Evolutionary conservation across 92 coral and sea anemone species (phyloP).

Genomic region (Bergia puertoricense): DNA sequence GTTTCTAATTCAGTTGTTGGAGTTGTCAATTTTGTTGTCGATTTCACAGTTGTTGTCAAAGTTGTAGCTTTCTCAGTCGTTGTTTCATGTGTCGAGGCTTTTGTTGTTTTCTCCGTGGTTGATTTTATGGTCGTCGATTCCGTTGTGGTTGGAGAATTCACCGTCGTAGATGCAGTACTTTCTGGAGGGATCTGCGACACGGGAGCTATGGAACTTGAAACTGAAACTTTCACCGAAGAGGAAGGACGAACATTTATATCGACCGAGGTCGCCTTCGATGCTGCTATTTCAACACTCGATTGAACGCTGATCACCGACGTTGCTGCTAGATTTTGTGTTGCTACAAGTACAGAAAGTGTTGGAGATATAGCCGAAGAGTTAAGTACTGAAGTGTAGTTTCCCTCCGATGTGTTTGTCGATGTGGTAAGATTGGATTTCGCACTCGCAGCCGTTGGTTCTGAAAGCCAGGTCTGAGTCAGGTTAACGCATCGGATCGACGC

Average conservation of each 20-base stretch:
- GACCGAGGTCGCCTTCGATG: background rate
- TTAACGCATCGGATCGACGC: slow-evolving; percentile 60
- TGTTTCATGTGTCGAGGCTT: slow-evolving; percentile 31
- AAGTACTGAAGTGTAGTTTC: background rate
- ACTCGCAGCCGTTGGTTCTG: slow-evolving; percentile 38
- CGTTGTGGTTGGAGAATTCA: slow-evolving; percentile 35
- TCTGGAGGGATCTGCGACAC: slow-evolving; percentile 5
- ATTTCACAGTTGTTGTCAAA: slow-evolving; percentile 11
- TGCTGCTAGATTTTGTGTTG: slow-evolving; percentile 19
- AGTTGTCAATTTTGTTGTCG: slow-evolving; percentile 19
- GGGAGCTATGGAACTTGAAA: background rate
- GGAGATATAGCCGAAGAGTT: background rate
- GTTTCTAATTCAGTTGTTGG: background rate
- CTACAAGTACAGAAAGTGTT: slow-evolving; percentile 28
- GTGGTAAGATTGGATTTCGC: slow-evolving; percentile 37
- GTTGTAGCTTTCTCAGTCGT: slow-evolving; percentile 36
- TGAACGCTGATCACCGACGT: background rate
- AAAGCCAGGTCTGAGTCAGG: slow-evolving; percentile 48
- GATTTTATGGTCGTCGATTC: slow-evolving; percentile 24
- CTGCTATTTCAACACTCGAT: background rate
- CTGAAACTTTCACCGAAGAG: background rate
- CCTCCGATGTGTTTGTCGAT: slow-evolving; percentile 29
- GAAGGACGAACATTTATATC: background rate
- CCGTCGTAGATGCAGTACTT: background rate
- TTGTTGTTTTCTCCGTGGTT: slow-evolving; percentile 25